phyloP scores from a whole-genome alignment of 2,888 invertebrate species.

The Julus scandinavius region DNA sequence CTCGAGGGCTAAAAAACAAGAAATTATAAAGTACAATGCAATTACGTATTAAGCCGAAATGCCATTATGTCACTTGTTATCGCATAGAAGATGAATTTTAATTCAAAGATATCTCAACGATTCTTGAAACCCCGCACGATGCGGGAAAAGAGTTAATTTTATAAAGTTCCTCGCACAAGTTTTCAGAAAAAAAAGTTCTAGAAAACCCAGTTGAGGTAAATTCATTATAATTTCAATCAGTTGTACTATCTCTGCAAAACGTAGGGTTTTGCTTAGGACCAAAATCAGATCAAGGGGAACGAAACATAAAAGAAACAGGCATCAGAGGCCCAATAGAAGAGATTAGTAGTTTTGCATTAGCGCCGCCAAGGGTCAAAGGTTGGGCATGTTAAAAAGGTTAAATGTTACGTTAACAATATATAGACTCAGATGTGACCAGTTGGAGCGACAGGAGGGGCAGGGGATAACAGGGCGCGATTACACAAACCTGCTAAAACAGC shows the following conservation, averaged over 20 bases:
- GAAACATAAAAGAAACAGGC: not conserved
- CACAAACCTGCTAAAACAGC: slow-evolving; percentile 45
- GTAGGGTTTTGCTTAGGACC: not conserved
- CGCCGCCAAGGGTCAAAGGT: not conserved
- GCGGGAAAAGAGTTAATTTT: not conserved
- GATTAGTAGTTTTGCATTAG: slow-evolving; percentile 3
- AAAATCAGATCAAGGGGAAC: not conserved
- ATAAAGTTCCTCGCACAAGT: not conserved
- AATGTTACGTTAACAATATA: slow-evolving; percentile 31
- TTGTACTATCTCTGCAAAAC: not conserved
- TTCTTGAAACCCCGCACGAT: not conserved
- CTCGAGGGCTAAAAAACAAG: too few relatives aligned
- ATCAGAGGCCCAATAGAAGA: not conserved
- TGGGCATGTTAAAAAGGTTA: slow-evolving; percentile 25
- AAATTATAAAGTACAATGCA: not conserved
- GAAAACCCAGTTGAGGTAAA: not conserved
- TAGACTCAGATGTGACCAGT: slow-evolving; percentile 40
- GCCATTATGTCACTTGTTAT: not conserved
- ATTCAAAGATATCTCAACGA: not conserved
- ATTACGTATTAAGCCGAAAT: not conserved
- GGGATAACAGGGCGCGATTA: slow-evolving; percentile 38
- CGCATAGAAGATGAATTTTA: not conserved
- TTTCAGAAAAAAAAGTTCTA: slow-evolving; percentile 11
- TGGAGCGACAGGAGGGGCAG: slow-evolving; percentile 15
- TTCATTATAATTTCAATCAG: not conserved